phyloP scores from a whole-genome alignment of 1,140 invertebrate genomes.

The Drosophila miranda region DNA sequence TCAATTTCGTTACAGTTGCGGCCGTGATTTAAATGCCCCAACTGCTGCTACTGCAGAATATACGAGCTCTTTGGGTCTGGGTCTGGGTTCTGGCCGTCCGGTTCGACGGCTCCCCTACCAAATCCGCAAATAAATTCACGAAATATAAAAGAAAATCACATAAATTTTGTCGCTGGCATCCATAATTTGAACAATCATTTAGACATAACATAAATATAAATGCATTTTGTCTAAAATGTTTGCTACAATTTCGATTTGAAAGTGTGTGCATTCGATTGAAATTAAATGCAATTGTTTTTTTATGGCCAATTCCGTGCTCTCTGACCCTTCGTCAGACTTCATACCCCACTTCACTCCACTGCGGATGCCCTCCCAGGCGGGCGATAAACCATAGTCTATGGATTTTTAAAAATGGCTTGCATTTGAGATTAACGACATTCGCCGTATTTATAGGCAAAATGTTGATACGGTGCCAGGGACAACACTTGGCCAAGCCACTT shows the following conservation, averaged over 20 bases:
- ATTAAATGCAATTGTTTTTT: conserved; percentile 63
- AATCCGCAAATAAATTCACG: conserved; percentile 52
- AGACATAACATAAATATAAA: conserved; percentile 52
- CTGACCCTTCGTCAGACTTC: neutral
- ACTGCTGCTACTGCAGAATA: conserved; percentile 28
- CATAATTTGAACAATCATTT: conserved; percentile 58
- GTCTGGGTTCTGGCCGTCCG: conserved; percentile 1
- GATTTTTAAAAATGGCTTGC: conserved; percentile 48
- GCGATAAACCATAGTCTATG: conserved; percentile 37
- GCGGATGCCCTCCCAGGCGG: neutral
- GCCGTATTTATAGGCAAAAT: conserved; percentile 58
- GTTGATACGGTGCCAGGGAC: conserved; percentile 63
- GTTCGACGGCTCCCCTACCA: conserved; percentile 17
- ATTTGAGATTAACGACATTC: conserved; percentile 51
- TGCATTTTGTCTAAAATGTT: conserved; percentile 53
- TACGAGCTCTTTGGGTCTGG: neutral
- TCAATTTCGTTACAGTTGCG: conserved; percentile 68
- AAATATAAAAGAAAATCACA: conserved; percentile 30
- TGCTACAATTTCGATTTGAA: conserved; percentile 37
- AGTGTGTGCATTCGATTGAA: conserved; percentile 47
- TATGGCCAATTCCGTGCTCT: conserved; percentile 45
- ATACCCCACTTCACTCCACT: neutral
- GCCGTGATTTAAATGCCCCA: conserved; percentile 66
- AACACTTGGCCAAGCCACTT: conserved; percentile 44
- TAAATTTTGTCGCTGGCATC: conserved; percentile 39